A percentile compares a stretch with the other conserved stretches of the same genome.
Evolutionary conservation across 2,797 vertebrate genomes (phyloP).

Genomic region (Chromobotia macracanthus): DNA sequence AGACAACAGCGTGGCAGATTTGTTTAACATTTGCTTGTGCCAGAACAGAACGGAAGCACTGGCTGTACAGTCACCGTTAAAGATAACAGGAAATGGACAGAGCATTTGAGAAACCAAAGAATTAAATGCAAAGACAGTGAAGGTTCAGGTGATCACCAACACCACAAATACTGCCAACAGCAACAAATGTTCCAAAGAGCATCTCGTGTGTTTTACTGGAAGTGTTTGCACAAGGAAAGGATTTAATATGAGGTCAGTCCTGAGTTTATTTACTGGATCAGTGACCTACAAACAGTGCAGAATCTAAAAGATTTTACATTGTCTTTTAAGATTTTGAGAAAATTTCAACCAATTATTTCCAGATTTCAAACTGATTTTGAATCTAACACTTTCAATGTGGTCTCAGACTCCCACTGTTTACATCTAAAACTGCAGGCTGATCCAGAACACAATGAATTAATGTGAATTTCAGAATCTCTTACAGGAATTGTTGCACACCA

Average conservation of each 20-base stretch:
- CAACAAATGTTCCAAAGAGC: background rate
- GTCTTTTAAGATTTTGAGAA: background rate
- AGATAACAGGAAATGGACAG: conserved; percentile 64
- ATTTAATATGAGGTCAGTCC: no score
- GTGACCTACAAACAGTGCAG: background rate
- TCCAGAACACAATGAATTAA: background rate
- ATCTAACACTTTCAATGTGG: background rate
- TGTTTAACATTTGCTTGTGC: conserved; percentile 78
- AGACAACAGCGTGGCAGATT: conserved; percentile 71
- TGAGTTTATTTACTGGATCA: background rate
- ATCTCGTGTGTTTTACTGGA: no score
- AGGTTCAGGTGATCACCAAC: conserved; percentile 24
- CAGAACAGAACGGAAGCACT: conserved; percentile 61
- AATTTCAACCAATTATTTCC: no score
- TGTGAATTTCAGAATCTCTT: background rate
- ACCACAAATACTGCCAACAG: conserved; percentile 2
- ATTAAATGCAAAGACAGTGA: conserved; percentile 4
- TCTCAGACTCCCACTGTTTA: background rate
- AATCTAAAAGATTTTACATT: background rate
- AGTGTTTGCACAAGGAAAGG: no score
- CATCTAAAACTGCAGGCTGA: background rate
- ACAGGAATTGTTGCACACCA: background rate
- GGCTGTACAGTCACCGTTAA: conserved; percentile 67
- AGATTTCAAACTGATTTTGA: background rate
- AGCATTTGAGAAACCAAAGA: conserved; percentile 56